Base-by-base conservation (phyloP, 2,888 invertebrate species). In the Hirtodrosophila histrioides region DNA sequence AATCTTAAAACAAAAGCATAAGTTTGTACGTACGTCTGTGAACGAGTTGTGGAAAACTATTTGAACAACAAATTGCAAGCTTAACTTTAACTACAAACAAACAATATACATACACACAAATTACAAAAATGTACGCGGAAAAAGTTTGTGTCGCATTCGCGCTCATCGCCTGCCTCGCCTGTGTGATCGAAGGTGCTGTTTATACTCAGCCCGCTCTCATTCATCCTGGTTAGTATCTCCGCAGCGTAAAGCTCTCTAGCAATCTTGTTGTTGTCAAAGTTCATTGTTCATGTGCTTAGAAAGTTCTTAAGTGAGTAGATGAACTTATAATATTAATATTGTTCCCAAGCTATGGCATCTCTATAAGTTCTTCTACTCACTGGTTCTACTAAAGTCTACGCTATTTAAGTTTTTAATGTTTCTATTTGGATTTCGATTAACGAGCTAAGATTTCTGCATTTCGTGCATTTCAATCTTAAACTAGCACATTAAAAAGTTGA, bases 161-260 rank as follows among this genome's bases (percentile, higher is more conserved):
- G 68, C 57, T 75, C 63, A 70, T 85, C 54, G 69, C 81, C 60
- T 74, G 90, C 36, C 64, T 81, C n/a, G 58, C 61, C 69, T 77
- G 53, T 55, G 65, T 88, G 44, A 71, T 75, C 12, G 78, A 89
- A 71, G 90, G 88, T 12, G 91, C 91, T 36, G 85, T 91, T 37
- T 91, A 81, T 63, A 85, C 86, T 23, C 90, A 91, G 67, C 89
- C 86, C 12, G 87, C 90, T 40, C 57, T 84, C n/a, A 70, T 82
- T 29, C 84, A 86, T 87, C 83, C 89, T 86, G 90, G 91, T 91
- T 75, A 90, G 90, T 90, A 90, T 78, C 31, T 11, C 8, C 7
- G 31, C 0, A 6, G 4, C 3, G 7, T 31, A 31, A 31, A 31
- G 31, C 4, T 31, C 4, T 31, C 31, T 36, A 29, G 9, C 35